Conservation (phyloP, 1,140 invertebrate species). For the Calephelis virginiensis region DNA sequence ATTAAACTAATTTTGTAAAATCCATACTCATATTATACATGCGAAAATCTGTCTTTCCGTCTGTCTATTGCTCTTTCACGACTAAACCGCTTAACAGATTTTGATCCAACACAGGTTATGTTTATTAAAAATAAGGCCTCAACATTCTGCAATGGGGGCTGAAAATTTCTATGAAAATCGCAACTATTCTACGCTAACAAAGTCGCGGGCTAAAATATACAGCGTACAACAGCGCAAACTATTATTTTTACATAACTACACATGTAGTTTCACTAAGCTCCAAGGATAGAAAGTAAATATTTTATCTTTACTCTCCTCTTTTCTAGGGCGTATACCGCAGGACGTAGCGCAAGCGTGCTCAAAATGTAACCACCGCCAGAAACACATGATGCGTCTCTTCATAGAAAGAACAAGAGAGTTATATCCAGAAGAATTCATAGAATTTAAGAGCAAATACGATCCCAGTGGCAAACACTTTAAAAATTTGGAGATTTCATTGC, state of each 20-base stretch:
- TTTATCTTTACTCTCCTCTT: not conserved
- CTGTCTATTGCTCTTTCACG: too few relatives aligned
- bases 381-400: conserved; percentile 15
- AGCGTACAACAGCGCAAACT: not conserved
- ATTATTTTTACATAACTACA: not conserved
- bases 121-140: too few relatives aligned
- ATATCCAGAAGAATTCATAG: conserved; percentile 15
- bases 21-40: too few relatives aligned
- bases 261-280: too few relatives aligned
- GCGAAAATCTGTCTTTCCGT: too few relatives aligned
- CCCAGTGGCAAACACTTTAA: conserved; percentile 11
- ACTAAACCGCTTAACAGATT: too few relatives aligned
- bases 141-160: too few relatives aligned
- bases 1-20: too few relatives aligned
- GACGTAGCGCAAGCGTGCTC: conserved; percentile 15
- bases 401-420: conserved; percentile 11
- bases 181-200: too few relatives aligned
- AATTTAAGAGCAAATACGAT: conserved; percentile 15
- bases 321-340: conserved; percentile 18
- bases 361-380: conserved; percentile 11
- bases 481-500: not conserved
- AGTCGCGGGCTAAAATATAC: too few relatives aligned
- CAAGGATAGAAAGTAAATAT: not conserved
- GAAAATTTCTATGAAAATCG: too few relatives aligned
- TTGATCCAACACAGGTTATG: too few relatives aligned